Conservation (phyloP, 2,888 invertebrate species). For the Pseudococcus longispinus region DNA sequence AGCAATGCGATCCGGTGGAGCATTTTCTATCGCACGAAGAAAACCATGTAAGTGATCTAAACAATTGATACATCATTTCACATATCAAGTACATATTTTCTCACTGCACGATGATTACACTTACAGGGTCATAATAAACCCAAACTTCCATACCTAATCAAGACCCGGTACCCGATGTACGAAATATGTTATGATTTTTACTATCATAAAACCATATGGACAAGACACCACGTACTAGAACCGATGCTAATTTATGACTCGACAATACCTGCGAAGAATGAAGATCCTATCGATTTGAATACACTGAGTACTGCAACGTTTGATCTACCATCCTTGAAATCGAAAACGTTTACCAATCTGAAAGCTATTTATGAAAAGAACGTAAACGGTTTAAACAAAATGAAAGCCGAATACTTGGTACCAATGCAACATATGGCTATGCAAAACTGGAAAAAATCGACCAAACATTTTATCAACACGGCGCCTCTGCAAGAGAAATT, state of each 20-base stretch:
- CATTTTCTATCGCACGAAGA: background rate
- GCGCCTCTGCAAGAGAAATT: background rate
- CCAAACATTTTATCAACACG: background rate
- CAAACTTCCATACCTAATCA: background rate
- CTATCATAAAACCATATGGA: background rate
- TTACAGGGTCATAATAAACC: background rate
- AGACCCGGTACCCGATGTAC: background rate
- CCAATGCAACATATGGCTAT: background rate
- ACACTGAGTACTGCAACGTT: background rate
- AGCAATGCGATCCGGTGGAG: background rate
- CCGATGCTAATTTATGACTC: background rate
- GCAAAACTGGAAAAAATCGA: background rate
- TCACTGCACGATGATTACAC: background rate
- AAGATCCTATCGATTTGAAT: background rate
- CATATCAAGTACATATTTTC: background rate
- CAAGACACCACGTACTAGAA: background rate
- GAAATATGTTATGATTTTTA: background rate
- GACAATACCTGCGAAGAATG: background rate
- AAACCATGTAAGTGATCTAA: background rate
- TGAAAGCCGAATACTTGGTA: background rate
- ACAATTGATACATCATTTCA: background rate
- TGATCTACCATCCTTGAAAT: background rate
- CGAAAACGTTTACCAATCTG: background rate
- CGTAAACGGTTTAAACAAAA: background rate
- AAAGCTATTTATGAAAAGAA: background rate